Base-by-base conservation (phyloP, 1,140 invertebrate species). In the Eumaeus atala region DNA sequence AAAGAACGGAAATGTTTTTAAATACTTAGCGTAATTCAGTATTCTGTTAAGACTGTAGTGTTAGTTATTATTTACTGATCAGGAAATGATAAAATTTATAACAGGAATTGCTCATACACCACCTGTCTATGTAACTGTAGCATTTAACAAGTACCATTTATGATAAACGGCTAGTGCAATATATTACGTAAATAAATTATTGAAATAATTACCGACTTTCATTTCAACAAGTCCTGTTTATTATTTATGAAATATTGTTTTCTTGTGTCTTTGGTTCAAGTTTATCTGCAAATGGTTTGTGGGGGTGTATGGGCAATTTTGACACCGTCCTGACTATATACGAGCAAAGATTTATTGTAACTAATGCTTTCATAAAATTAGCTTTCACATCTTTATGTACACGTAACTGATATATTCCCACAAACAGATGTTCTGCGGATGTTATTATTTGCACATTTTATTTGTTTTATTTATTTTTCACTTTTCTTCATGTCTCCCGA, bases 81-180 rank as follows among this genome's bases (percentile, higher is more conserved):
- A 28, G 9, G 35, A 10, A 37, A 37, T n/a, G 35, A 40, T 37
- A 16, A 16, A 61, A 33, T 51, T 7, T 21, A 34, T 72, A 59
- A 70, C 61, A 72, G 58, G 64, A 83, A 85, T 84, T 84, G 83
- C 83, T 86, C 83, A 86, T 86, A 86, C 83, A 86, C 83, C 83
- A 82, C 83, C 73, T 77, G 66, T 74, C 63, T 64, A 66, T 74
- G 66, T 78, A 80, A 60, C 64, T 61, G 55, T 79, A 81, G 70
- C 56, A 62, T 62, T 70, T 67, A 73, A 64, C 66, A 64, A 56
- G 70, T 56, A 66, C 63, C 56, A 66, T 74, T 72, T 67, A 68
- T 66, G 66, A 66, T 67, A 67, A 75, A 72, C 66, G 66, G 62
- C 61, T 75, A 76, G 75, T 75, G 75, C 75, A 82, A 74, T 75